Percentiles rank a stretch among this genome's conserved stretches.
phyloP scores from a whole-genome alignment of 2,797 vertebrate species.

The Buceros bicornis region DNA sequence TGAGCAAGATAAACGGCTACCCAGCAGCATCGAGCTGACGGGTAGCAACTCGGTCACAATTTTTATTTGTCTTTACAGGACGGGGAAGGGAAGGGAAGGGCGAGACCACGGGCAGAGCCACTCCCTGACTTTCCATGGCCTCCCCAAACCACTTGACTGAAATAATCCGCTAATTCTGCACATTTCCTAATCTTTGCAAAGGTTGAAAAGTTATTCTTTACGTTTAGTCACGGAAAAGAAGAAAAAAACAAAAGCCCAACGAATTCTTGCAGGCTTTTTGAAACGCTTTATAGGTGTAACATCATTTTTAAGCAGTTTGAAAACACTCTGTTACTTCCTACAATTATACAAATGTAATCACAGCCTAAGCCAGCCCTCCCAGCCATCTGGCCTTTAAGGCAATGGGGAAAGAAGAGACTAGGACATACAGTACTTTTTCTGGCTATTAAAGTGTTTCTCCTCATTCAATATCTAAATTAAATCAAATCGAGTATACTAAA shows the following conservation, averaged over 20 bases:
- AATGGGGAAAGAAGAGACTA: constrained; percentile 15
- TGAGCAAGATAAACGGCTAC: not conserved
- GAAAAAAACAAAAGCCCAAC: not conserved
- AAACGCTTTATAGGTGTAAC: not conserved
- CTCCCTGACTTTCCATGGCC: not conserved
- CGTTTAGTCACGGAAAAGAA: not conserved
- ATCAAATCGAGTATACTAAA: constrained; percentile 82
- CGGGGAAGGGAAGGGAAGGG: not conserved
- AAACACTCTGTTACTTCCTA: constrained; percentile 66
- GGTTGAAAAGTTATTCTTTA: not conserved
- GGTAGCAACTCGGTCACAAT: not conserved
- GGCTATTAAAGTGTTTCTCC: constrained; percentile 80
- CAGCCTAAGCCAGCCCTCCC: constrained; percentile 28
- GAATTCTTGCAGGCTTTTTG: constrained; percentile 9
- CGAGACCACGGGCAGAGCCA: not conserved
- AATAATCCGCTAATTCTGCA: not conserved
- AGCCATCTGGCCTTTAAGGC: constrained; percentile 53
- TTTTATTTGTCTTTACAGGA: not conserved
- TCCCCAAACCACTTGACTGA: not conserved
- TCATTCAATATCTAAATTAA: constrained; percentile 84
- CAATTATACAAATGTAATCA: constrained; percentile 58
- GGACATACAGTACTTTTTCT: constrained; percentile 68
- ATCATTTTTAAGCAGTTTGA: constrained; percentile 55
- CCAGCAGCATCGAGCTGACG: not conserved
- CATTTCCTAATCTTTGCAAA: not conserved